phyloP scores from a whole-genome alignment of 2,797 vertebrate genomes.

The Lutjanus campechanus region DNA sequence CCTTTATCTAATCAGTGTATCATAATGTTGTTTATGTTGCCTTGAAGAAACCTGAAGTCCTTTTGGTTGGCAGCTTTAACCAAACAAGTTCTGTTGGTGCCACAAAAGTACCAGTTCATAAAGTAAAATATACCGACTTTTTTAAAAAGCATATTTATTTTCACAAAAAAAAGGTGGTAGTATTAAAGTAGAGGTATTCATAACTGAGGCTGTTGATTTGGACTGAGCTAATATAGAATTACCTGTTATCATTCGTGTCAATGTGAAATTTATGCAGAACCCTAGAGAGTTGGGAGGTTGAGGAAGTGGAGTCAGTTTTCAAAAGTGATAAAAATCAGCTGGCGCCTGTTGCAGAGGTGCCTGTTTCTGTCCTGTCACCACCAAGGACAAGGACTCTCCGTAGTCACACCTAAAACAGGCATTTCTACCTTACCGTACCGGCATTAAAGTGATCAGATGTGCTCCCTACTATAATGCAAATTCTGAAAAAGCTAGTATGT shows the following conservation, averaged over 20 bases:
- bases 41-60: slow-evolving; percentile 29
- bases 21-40: slow-evolving; percentile 10
- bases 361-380: slow-evolving; percentile 82
- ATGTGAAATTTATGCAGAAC: slow-evolving; percentile 69
- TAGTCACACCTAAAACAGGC: slow-evolving; percentile 73
- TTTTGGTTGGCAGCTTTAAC: neutral
- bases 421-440: slow-evolving; percentile 58
- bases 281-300: slow-evolving; percentile 58
- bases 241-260: slow-evolving; percentile 73
- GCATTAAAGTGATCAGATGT: slow-evolving; percentile 5
- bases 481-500: no score
- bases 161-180: slow-evolving; percentile 21
- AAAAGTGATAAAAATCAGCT: slow-evolving; percentile 89
- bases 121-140: slow-evolving; percentile 38
- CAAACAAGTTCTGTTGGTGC: neutral
- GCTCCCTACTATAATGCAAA: no score
- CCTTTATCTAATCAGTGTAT: slow-evolving; percentile 60
- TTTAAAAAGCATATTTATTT: slow-evolving; percentile 45
- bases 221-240: slow-evolving; percentile 53
- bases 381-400: slow-evolving; percentile 78
- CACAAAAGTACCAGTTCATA: neutral
- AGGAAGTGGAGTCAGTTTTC: slow-evolving; percentile 90
- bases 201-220: slow-evolving; percentile 47
- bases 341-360: slow-evolving; percentile 85
- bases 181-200: slow-evolving; percentile 42